These are phyloP conservation scores for Bradypus variegatus DNA, from an alignment of 2,797 vertebrate species.

Conservation along the genomic window DNA sequence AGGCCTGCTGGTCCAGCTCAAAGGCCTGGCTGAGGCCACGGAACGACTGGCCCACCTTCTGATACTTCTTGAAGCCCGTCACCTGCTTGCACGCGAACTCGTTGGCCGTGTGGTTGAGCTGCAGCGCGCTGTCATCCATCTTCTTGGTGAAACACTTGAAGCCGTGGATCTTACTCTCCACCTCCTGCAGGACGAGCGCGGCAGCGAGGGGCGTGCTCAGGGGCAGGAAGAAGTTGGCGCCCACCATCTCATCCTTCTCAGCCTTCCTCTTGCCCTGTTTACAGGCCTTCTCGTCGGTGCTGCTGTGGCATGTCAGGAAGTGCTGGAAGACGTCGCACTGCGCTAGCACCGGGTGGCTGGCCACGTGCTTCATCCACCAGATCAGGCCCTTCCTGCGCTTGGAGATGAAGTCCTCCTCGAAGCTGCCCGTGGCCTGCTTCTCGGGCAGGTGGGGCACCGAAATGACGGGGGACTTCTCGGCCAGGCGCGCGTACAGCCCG, in stretches of 20 bases:
- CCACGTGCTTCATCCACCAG: constrained; percentile 84
- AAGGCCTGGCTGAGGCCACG: constrained; percentile 92
- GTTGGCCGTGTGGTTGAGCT: constrained; percentile 86
- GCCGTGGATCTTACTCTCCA: constrained; percentile 92
- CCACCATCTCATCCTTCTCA: constrained; percentile 97
- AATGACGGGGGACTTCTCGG: constrained; percentile 96
- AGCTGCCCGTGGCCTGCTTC: constrained; percentile 98
- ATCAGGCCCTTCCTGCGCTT: constrained; percentile 72
- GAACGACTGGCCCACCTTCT: constrained; percentile 95
- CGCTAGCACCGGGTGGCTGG: constrained; percentile 69
- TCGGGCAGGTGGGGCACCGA: constrained; percentile 96
- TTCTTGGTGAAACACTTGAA: constrained; percentile 95
- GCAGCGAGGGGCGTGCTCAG: constrained; percentile 54
- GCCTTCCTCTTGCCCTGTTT: constrained; percentile 97
- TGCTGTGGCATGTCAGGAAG: constrained; percentile 89
- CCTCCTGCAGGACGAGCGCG: constrained; percentile 90
- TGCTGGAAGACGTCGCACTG: constrained; percentile 96
- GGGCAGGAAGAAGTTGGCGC: constrained; percentile 96
- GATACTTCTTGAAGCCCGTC: constrained; percentile 95
- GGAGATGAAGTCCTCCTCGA: constrained; percentile 95
- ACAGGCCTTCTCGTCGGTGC: constrained; percentile 93
- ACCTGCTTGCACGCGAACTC: constrained; percentile 98
- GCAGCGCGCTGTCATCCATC: constrained; percentile 93
- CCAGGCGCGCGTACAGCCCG: constrained; percentile 91
- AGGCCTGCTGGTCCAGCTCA: constrained; percentile 94